Percentiles rank a stretch among this genome's conserved stretches.
phyloP scores from a whole-genome alignment of 2,113 vertebrate genomes.

The Mobula birostris region DNA sequence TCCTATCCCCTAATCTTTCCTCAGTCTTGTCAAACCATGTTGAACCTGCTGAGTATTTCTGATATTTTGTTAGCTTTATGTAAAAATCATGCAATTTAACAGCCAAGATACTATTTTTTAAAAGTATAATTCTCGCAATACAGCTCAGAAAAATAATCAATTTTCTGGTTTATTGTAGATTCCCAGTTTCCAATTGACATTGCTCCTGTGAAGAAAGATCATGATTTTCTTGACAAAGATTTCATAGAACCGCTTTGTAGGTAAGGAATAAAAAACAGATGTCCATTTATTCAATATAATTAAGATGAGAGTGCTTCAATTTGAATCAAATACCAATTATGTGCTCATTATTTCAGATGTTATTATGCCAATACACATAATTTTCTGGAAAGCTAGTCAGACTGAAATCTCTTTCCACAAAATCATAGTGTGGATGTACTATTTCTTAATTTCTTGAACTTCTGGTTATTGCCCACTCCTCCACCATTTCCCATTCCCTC shows the following conservation, averaged over 20 bases:
- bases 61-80: background rate
- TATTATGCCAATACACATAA: too few species aligned
- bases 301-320: background rate
- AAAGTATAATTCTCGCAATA: background rate
- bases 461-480: too few species aligned
- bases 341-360: background rate
- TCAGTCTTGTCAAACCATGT: background rate
- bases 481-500: background rate
- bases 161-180: constrained; percentile 59
- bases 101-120: background rate
- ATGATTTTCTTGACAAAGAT: constrained; percentile 97
- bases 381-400: background rate
- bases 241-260: constrained; percentile 94
- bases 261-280: constrained; percentile 56
- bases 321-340: constrained; percentile 15
- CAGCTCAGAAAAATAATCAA: background rate
- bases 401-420: background rate
- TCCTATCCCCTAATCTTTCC: too few species aligned
- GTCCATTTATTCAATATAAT: background rate
- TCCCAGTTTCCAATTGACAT: constrained; percentile 93
- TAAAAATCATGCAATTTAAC: background rate
- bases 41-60: background rate
- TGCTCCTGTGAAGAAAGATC: constrained; percentile 85
- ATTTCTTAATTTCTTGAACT: background rate
- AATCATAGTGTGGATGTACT: background rate